Evolutionary conservation across 1,140 invertebrate genomes (phyloP).

Genomic region (Wiebesia pumilae): DNA sequence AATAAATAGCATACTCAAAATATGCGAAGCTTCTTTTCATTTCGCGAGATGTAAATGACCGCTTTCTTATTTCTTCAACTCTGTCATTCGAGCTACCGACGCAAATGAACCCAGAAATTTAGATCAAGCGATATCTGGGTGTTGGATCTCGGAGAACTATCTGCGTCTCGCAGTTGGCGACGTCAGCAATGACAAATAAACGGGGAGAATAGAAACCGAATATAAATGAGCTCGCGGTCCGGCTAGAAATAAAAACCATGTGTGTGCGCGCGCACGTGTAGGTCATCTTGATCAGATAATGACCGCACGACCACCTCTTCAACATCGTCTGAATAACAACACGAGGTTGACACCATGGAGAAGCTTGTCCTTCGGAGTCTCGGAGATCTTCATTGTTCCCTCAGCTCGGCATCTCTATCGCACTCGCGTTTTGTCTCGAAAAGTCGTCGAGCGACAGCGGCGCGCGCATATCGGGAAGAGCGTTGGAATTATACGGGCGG

Average conservation of each 20-base stretch:
- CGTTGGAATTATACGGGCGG: constrained; percentile 25
- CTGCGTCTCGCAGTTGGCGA: no score
- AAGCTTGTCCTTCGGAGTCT: constrained; percentile 15
- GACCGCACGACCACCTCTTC: constrained; percentile 9
- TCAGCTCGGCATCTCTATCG: constrained; percentile 15
- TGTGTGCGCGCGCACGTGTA: background rate
- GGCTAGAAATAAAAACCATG: constrained; percentile 18
- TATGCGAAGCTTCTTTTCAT: no score
- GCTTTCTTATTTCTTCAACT: no score
- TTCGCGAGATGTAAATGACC: no score
- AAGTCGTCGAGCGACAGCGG: constrained; percentile 8
- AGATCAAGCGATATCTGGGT: background rate
- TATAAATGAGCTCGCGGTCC: background rate
- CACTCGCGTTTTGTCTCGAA: constrained; percentile 4
- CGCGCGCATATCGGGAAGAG: background rate
- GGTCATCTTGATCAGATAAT: constrained; percentile 31
- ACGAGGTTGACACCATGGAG: constrained; percentile 22
- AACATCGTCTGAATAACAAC: constrained; percentile 25
- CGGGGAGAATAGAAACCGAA: background rate
- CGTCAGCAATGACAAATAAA: background rate
- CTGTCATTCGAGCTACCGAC: background rate
- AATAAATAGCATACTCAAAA: background rate
- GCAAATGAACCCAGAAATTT: background rate
- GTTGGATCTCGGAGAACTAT: background rate
- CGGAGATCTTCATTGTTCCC: constrained; percentile 51